Percentiles rank a stretch among this genome's conserved stretches.
Conservation (phyloP, 2,797 vertebrate species). For the Chaetodon trifasciatus region DNA sequence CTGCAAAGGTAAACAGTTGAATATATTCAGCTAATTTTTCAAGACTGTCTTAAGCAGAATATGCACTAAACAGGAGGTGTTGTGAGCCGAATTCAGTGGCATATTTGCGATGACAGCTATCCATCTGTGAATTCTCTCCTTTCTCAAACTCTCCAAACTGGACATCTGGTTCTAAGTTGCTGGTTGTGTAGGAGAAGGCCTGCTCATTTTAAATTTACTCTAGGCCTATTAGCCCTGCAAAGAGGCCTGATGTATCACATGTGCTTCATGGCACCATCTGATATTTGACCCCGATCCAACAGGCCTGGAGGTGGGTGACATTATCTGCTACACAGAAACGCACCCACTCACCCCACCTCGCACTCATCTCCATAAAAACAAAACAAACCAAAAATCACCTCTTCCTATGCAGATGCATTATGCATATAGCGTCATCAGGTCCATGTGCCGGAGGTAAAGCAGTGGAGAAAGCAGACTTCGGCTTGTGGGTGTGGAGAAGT, state of each 20-base stretch:
- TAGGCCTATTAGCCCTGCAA: background rate
- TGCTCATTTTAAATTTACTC: background rate
- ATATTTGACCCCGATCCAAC: slow-evolving; percentile 42
- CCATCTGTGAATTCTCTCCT: background rate
- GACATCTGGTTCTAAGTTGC: background rate
- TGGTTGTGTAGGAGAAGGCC: background rate
- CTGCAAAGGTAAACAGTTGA: too few species aligned
- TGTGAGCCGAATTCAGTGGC: background rate
- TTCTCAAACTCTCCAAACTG: background rate
- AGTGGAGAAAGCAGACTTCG: slow-evolving; percentile 34
- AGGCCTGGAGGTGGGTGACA: slow-evolving; percentile 47
- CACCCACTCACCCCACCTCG: slow-evolving; percentile 38
- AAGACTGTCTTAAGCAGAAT: background rate
- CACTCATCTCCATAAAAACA: slow-evolving; percentile 18
- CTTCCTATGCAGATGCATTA: slow-evolving; percentile 60
- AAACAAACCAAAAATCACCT: background rate
- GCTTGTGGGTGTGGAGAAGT: slow-evolving; percentile 27
- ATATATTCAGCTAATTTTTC: background rate
- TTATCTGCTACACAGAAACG: slow-evolving; percentile 34
- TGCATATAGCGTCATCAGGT: slow-evolving; percentile 61
- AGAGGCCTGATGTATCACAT: slow-evolving; percentile 1
- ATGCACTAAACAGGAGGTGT: background rate
- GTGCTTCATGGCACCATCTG: slow-evolving; percentile 19
- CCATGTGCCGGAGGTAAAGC: slow-evolving; percentile 26
- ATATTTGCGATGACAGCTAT: slow-evolving; percentile 3